phyloP scores from a whole-genome alignment of 1,140 invertebrate genomes.

The Psilanteris sp. region DNA sequence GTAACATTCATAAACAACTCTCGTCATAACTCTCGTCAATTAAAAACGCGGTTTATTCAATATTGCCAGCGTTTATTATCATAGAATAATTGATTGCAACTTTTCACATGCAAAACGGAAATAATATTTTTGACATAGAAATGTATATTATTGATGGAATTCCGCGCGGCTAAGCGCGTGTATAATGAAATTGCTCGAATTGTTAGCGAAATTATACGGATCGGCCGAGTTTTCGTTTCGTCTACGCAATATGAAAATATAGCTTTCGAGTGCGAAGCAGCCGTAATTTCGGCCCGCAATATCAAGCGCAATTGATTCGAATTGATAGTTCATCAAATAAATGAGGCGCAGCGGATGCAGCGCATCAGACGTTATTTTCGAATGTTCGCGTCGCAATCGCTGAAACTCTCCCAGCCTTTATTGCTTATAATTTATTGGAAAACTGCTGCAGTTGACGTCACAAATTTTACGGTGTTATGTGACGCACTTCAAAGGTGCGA shows the following conservation, averaged over 20 bases:
- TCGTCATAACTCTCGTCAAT: no score
- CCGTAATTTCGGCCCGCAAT: conserved; percentile 15
- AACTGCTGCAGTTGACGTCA: conserved; percentile 44
- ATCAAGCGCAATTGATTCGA: conserved; percentile 10
- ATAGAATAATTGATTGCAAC: no score
- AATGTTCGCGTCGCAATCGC: conserved; percentile 6
- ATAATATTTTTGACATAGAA: no score
- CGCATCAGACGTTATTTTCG: conserved; percentile 25
- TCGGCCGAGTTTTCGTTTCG: no score
- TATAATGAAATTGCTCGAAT: conserved; percentile 20
- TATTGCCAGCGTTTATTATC: no score
- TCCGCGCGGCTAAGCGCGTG: background rate
- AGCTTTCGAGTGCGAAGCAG: background rate
- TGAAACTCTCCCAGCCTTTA: background rate
- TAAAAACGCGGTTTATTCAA: no score
- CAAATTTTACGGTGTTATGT: conserved; percentile 22
- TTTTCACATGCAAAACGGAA: background rate
- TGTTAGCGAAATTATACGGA: conserved; percentile 12
- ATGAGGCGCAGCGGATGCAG: conserved; percentile 14
- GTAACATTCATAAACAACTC: no score
- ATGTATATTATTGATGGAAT: conserved; percentile 12
- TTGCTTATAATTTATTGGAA: conserved; percentile 38
- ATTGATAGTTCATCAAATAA: conserved; percentile 39
- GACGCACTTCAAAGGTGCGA: conserved; percentile 12
- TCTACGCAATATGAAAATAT: no score